These are phyloP conservation scores for Drosophila siamana DNA, from an alignment of 2,888 invertebrate species.

Conservation along the genomic window DNA sequence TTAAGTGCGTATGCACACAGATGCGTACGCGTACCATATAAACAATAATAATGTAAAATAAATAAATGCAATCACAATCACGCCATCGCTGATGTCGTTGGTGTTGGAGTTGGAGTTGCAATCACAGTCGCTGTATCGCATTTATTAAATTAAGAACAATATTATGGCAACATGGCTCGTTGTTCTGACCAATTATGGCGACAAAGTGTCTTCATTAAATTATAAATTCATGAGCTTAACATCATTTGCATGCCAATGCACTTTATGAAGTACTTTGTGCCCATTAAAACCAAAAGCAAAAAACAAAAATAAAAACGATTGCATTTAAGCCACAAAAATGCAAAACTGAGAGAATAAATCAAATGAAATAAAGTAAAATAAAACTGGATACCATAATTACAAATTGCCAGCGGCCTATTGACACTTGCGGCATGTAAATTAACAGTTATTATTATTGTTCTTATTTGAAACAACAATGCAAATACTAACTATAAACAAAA, in stretches of 20 bases:
- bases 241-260: slow-evolving; percentile 81
- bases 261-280: slow-evolving; percentile 72
- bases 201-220: slow-evolving; percentile 82
- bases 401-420: slow-evolving; percentile 69
- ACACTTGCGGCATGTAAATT: slow-evolving; percentile 75
- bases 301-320: slow-evolving; percentile 34
- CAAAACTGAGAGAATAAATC: slow-evolving; percentile 28
- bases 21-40: slow-evolving; percentile 5
- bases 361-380: slow-evolving; percentile 14
- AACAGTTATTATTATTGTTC: slow-evolving; percentile 64
- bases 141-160: slow-evolving; percentile 80
- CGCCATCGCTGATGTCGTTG: background rate
- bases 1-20: slow-evolving; percentile 24
- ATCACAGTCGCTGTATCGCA: slow-evolving; percentile 66
- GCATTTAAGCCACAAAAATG: slow-evolving; percentile 19
- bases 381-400: slow-evolving; percentile 59
- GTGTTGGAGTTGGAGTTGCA: background rate
- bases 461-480: slow-evolving; percentile 34
- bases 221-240: slow-evolving; percentile 77
- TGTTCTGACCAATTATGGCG: slow-evolving; percentile 72
- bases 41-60: slow-evolving; percentile 32
- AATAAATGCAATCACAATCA: slow-evolving; percentile 57
- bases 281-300: too few species aligned
- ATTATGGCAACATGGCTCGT: slow-evolving; percentile 60
- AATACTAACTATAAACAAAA: slow-evolving; percentile 2